A percentile compares a stretch with the other conserved stretches of the same genome.
These are phyloP conservation scores for Acipenser oxyrinchus DNA, from an alignment of 2,797 vertebrate genomes.

Conservation along the genomic window DNA sequence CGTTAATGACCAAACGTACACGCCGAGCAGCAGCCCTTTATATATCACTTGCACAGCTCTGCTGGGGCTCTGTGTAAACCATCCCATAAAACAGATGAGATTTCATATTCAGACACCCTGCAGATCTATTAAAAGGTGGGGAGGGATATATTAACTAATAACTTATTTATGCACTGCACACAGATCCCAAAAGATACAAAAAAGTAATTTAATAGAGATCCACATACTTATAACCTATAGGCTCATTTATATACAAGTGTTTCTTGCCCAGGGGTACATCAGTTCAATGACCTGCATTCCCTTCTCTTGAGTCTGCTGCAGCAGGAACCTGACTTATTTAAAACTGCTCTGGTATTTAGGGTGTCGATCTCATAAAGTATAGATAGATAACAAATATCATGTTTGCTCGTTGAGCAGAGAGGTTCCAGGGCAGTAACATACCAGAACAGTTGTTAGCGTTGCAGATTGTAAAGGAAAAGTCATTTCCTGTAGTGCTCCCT, in stretches of 20 bases:
- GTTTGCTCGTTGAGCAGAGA: neutral
- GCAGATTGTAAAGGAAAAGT: conserved; percentile 1
- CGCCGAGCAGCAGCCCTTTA: too few species aligned
- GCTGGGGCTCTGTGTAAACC: too few species aligned
- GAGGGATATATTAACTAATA: too few species aligned
- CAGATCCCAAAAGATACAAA: too few species aligned
- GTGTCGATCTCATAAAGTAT: neutral
- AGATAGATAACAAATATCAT: neutral
- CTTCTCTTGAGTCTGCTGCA: neutral
- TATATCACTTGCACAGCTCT: too few species aligned
- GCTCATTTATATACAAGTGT: conserved; percentile 3
- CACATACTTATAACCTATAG: conserved; percentile 3
- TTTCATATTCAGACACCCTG: too few species aligned
- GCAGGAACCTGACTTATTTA: neutral
- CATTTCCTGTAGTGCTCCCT: neutral
- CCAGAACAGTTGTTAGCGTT: neutral
- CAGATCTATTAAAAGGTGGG: too few species aligned
- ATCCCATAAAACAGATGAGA: too few species aligned
- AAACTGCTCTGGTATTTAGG: neutral
- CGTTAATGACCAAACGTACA: too few species aligned
- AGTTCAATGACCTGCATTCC: neutral
- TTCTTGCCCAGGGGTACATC: conserved; percentile 6
- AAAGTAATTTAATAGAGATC: neutral
- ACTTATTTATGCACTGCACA: too few species aligned
- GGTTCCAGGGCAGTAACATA: neutral